A percentile compares a stretch with the other conserved stretches of the same genome.
Evolutionary conservation across 2,888 invertebrate genomes (phyloP).

Genomic region (Sisyra nigra): DNA sequence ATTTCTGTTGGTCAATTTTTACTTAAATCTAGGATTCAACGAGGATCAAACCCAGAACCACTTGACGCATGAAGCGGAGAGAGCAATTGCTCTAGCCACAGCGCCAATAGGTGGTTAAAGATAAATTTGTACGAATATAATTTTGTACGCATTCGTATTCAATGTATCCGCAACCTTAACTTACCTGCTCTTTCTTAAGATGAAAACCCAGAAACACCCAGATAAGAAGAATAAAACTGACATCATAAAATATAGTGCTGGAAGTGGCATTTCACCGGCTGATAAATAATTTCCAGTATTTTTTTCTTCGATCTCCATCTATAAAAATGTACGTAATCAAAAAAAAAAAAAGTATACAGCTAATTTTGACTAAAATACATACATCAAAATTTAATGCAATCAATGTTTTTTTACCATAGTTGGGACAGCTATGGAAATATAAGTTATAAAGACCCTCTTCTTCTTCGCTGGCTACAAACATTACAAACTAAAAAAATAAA

Average conservation of each 20-base stretch:
- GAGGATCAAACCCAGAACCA: too few species aligned
- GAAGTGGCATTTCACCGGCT: conserved; percentile 93
- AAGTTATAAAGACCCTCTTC: conserved; percentile 90
- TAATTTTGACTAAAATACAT: conserved; percentile 22
- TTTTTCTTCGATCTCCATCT: conserved; percentile 79
- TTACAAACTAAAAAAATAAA: conserved; percentile 50
- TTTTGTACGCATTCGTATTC: conserved; percentile 1
- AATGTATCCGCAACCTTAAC: conserved; percentile 13
- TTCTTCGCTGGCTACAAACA: conserved; percentile 53
- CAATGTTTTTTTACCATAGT: conserved; percentile 32
- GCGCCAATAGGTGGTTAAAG: too few species aligned
- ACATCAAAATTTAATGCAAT: conserved; percentile 55
- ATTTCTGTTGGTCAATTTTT: too few species aligned
- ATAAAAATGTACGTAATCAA: conserved; percentile 10
- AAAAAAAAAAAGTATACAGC: too few species aligned
- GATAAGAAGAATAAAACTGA: conserved; percentile 75
- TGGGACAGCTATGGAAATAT: conserved; percentile 88
- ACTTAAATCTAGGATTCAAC: too few species aligned
- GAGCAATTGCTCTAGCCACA: too few species aligned
- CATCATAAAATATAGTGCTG: conserved; percentile 84
- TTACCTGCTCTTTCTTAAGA: conserved; percentile 62
- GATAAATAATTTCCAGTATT: conserved; percentile 77
- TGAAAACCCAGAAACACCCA: conserved; percentile 85
- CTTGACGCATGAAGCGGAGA: too few species aligned
- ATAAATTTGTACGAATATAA: too few species aligned